Conservation (phyloP, 1,140 invertebrate genomes). For the Diorhabda elongata region DNA sequence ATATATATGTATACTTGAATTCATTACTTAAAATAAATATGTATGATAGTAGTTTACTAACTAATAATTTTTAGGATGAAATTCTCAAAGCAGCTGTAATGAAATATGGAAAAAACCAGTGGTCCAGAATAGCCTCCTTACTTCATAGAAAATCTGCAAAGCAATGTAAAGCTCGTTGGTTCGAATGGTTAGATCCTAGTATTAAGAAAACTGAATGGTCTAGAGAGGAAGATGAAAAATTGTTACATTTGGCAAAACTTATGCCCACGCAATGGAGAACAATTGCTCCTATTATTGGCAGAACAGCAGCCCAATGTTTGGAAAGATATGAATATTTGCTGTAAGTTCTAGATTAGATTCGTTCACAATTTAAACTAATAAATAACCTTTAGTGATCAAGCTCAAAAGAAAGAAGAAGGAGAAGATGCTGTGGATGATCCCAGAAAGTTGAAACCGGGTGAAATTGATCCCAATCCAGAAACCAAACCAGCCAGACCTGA, state of each 20-base stretch:
- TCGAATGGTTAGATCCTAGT: constrained; percentile 98
- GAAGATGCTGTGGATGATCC: constrained; percentile 91
- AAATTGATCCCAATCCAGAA: constrained; percentile 99
- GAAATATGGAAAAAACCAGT: constrained; percentile 99
- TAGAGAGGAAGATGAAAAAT: constrained; percentile 97
- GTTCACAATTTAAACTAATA: background rate
- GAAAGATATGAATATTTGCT: constrained; percentile 96
- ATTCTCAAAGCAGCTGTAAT: constrained; percentile 99
- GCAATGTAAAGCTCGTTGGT: constrained; percentile 99
- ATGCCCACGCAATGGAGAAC: constrained; percentile 99
- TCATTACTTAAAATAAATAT: background rate
- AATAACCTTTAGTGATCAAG: constrained; percentile 76
- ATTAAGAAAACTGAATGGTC: constrained; percentile 99
- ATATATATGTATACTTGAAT: constrained; percentile 42
- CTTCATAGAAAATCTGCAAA: constrained; percentile 98
- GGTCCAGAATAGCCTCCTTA: constrained; percentile 98
- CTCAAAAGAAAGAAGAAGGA: constrained; percentile 95
- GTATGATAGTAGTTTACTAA: constrained; percentile 1
- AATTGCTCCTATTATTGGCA: constrained; percentile 96
- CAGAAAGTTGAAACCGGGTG: constrained; percentile 93
- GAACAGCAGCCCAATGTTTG: constrained; percentile 97
- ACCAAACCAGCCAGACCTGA: constrained; percentile 98
- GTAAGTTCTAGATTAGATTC: constrained; percentile 55
- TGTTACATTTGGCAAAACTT: constrained; percentile 95
- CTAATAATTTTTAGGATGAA: constrained; percentile 80